These are phyloP conservation scores for Centruroides vittatus DNA, from an alignment of 1,140 invertebrate genomes.

Conservation along the genomic window DNA sequence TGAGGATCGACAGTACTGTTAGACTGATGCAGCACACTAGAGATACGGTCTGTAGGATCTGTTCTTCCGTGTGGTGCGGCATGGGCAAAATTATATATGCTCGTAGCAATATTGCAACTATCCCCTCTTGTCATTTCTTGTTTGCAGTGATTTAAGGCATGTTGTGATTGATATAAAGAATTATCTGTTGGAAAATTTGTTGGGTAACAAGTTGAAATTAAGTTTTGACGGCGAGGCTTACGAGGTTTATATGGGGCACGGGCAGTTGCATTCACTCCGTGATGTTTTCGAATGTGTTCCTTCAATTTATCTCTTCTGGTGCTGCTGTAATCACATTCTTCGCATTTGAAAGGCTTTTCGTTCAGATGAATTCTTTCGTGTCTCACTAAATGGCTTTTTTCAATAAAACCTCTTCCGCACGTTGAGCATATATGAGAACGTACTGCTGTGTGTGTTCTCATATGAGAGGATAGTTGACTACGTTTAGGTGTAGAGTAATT, in stretches of 20 bases:
- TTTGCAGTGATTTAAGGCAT: no score
- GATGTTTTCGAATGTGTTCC: slow-evolving; percentile 47
- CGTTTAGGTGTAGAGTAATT: slow-evolving; percentile 49
- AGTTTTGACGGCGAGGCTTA: slow-evolving; percentile 15
- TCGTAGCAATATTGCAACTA: no score
- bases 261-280: slow-evolving; percentile 37
- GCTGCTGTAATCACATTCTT: slow-evolving; percentile 46
- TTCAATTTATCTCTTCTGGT: slow-evolving; percentile 50
- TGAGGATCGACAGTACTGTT: no score
- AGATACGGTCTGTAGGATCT: no score
- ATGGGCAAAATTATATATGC: no score
- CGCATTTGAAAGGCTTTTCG: slow-evolving; percentile 42
- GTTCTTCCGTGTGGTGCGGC: no score
- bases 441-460: slow-evolving; percentile 44
- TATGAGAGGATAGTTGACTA: slow-evolving; percentile 47
- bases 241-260: slow-evolving; percentile 38
- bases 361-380: slow-evolving; percentile 48
- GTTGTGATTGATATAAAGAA: no score
- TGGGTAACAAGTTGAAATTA: not conserved
- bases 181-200: not conserved
- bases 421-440: slow-evolving; percentile 43
- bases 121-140: no score
- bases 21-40: no score
- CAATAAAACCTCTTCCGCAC: slow-evolving; percentile 48
- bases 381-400: slow-evolving; percentile 46